Evolutionary conservation across 2,888 invertebrate species (phyloP).

Genomic region (Automeris io): DNA sequence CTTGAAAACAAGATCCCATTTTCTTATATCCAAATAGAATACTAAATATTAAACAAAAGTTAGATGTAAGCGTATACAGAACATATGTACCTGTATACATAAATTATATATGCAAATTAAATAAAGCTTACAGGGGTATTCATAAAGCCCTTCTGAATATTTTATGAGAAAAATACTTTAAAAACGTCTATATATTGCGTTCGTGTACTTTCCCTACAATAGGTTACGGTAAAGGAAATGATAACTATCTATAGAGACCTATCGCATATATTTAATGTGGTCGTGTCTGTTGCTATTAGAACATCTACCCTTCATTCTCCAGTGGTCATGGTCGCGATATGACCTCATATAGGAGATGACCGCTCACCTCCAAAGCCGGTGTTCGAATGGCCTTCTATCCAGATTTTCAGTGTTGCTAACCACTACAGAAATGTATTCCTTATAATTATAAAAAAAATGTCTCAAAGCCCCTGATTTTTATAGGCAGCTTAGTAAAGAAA

Average conservation of each 20-base stretch:
- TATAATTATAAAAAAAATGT: no score
- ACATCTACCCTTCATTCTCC: slow-evolving; percentile 47
- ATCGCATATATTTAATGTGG: slow-evolving; percentile 35
- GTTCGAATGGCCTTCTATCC: slow-evolving; percentile 58
- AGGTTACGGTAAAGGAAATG: background rate
- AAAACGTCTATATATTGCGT: no score
- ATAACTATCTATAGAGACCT: slow-evolving; percentile 16
- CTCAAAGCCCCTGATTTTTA: no score
- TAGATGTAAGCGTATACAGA: background rate
- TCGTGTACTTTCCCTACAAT: background rate
- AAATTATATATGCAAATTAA: slow-evolving; percentile 7
- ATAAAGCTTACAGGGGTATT: slow-evolving; percentile 1
- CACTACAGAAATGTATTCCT: no score
- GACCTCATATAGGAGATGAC: slow-evolving; percentile 47
- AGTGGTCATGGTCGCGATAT: slow-evolving; percentile 61
- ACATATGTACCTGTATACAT: slow-evolving; percentile 1
- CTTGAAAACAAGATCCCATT: no score
- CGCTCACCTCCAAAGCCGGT: slow-evolving; percentile 54
- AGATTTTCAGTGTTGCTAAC: no score
- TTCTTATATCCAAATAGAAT: no score
- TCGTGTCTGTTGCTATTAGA: slow-evolving; percentile 43
- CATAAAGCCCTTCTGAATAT: slow-evolving; percentile 1
- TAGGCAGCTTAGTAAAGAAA: no score
- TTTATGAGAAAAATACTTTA: slow-evolving; percentile 3
- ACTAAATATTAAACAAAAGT: no score